Evolutionary conservation across 2,797 vertebrate species (phyloP), one percentile per base, ranked within the genome.

Genomic region (Acridotheres tristis): DNA sequence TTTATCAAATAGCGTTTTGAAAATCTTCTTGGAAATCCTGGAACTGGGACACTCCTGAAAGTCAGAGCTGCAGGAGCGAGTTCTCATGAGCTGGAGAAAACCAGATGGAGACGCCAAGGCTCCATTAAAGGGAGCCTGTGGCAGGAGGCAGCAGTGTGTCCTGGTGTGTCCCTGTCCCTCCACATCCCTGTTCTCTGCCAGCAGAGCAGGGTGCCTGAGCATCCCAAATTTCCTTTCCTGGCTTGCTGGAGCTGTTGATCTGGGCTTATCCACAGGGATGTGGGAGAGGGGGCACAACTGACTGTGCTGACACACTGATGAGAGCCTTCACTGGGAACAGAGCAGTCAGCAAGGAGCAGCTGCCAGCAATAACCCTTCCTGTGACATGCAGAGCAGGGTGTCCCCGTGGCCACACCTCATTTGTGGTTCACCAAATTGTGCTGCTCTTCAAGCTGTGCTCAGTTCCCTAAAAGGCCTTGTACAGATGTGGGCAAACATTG

Each of bases 371-470:
- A 43, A 53, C 38, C 71, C 55, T 69, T 73, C 19, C 88, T 58
- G 72, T 51, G 57, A 42, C 42, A 4, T 2, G 3, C 53, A 27
- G 29, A 22, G 67, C 13, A 79, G 32, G 1, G 1, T 6, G 32
- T 72, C 47, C 77, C 43, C 0, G 0, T 14, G 78, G 69, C 80
- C 62, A 1, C n/a, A 3, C n/a, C 18, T 18, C 5, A 29, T 34
- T 0, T 5, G 23, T 17, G 55, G 32, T 58, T 72, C 26, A 23
- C 47, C 42, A 58, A 36, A 27, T 14, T 9, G 26, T 50, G 61
- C 73, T 57, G 50, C 42, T 54, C 30, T 21, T 61, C 38, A 17
- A 47, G 47, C 54, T 53, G 26, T 34, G 54, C 58, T 62, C n/a
- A 7, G 3, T 45, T 80, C 32, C 50, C 43, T 62, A 9, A 38